Percentiles rank a stretch among this genome's conserved stretches.
Evolutionary conservation across 2,888 invertebrate species (phyloP).

Genomic region (Spilosoma lubricipeda): DNA sequence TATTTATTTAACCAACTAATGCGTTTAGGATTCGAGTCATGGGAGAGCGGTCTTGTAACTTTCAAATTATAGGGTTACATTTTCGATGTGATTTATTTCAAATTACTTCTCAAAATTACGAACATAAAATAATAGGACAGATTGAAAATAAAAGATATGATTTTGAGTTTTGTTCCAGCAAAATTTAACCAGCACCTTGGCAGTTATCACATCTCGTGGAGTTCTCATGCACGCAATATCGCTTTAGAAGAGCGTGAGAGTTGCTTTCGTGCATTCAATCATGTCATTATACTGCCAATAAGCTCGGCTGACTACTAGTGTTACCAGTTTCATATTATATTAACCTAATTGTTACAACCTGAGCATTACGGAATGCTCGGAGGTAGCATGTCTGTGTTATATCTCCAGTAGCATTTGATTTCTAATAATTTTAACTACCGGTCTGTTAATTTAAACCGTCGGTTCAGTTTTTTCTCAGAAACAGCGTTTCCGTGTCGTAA

Average conservation of each 20-base stretch:
- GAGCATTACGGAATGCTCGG: constrained; percentile 76
- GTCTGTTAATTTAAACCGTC: constrained; percentile 15
- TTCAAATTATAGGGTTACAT: constrained; percentile 20
- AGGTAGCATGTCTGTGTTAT: constrained; percentile 56
- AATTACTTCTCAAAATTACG: constrained; percentile 14
- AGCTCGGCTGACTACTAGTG: constrained; percentile 74
- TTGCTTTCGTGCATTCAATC: constrained; percentile 51
- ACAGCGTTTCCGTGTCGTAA: constrained; percentile 20
- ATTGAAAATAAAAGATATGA: constrained; percentile 15
- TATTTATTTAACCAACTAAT: constrained; percentile 16
- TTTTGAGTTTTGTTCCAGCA: constrained; percentile 41
- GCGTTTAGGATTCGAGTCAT: constrained; percentile 10
- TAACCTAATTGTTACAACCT: constrained; percentile 79
- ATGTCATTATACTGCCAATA: constrained; percentile 76
- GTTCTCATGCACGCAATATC: constrained; percentile 58
- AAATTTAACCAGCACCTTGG: constrained; percentile 36
- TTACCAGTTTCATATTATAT: constrained; percentile 75
- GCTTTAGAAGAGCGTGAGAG: constrained; percentile 66
- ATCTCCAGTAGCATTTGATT: constrained; percentile 44
- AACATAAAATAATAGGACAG: constrained; percentile 17
- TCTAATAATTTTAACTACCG: constrained; percentile 36
- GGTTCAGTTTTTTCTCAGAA: constrained; percentile 22
- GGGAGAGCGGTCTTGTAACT: constrained; percentile 12
- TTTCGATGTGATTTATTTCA: constrained; percentile 6
- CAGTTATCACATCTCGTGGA: constrained; percentile 56